Evolutionary conservation across 2,113 vertebrate species (phyloP), one percentile per base, ranked within the genome.

Genomic region (Phalacrocorax brasilianus): DNA sequence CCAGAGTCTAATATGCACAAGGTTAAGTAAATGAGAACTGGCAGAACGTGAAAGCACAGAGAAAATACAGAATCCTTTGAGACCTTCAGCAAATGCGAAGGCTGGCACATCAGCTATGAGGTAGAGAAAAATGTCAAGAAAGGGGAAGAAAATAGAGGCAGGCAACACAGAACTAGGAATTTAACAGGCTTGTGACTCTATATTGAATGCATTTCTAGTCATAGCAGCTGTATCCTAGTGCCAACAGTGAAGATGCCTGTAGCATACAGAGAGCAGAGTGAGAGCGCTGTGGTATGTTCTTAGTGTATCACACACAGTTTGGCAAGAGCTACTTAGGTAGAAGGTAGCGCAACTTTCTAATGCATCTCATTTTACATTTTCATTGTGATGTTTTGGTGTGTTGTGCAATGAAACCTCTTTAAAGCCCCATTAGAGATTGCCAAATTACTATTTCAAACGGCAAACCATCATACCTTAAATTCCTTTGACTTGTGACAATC

Each of bases 201-300:
- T 26, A 68, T 9, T 0, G 8, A 53, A 49, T 0, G 0, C 7
- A 42, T 40, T 47, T 32, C 27, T 9, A 42, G n/a, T 27, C 61
- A 35, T 45, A 74, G 68, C 12, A 80, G 66, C 75, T 32, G 44
- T 6, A 38, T 13, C 26, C 28, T 35, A 4, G 26, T 23, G 56
- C 38, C 47, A 88, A 14, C 56, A 38, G 20, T 5, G 5, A 59
- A 20, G 35, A 8, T 4, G 40, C n/a, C 5, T 8, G 40, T 14
- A 62, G 86, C 67, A 21, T 4, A 8, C 47, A 49, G 1, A 73
- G 4, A 82, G 59, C 65, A 58, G 16, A 32, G 21, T 3, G 14
- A 12, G 33, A 8, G 30, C 2, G 2, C 17, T 73, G 8, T 8
- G 49, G 40, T n/a, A 47, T 14, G 33, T 12, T 44, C 52, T n/a